phyloP scores from a whole-genome alignment of 2,113 vertebrate genomes.

The Thalassarche chlororhynchos region DNA sequence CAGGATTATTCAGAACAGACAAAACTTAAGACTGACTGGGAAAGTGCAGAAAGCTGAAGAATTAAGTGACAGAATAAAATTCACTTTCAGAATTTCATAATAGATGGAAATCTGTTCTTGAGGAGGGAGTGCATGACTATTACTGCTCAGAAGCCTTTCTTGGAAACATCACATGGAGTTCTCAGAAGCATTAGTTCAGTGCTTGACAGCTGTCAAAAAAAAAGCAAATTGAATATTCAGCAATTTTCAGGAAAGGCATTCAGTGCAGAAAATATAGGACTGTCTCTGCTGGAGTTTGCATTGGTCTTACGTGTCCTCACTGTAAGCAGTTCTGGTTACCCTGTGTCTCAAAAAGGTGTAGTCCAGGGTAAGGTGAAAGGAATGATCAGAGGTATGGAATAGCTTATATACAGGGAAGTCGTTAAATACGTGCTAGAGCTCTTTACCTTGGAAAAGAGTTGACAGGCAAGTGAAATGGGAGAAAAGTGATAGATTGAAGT shows the following conservation, averaged over 20 bases:
- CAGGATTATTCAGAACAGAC: background rate
- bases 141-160: background rate
- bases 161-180: constrained; percentile 13
- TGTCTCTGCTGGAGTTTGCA: background rate
- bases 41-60: background rate
- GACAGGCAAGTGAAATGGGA: background rate
- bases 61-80: background rate
- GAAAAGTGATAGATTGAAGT: background rate
- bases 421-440: background rate
- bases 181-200: background rate
- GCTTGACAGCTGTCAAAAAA: constrained; percentile 40
- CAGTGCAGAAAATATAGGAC: background rate
- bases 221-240: background rate
- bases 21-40: background rate
- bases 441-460: background rate
- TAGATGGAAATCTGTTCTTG: background rate
- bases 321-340: background rate
- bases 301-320: background rate
- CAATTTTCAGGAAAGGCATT: background rate
- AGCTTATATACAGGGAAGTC: background rate
- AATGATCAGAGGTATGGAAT: background rate
- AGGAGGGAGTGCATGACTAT: background rate
- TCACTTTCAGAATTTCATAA: background rate
- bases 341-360: too few relatives aligned
- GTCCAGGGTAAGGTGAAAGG: background rate